Base-by-base conservation (phyloP, 1,140 invertebrate species). In the Drosophila gunungcola region DNA sequence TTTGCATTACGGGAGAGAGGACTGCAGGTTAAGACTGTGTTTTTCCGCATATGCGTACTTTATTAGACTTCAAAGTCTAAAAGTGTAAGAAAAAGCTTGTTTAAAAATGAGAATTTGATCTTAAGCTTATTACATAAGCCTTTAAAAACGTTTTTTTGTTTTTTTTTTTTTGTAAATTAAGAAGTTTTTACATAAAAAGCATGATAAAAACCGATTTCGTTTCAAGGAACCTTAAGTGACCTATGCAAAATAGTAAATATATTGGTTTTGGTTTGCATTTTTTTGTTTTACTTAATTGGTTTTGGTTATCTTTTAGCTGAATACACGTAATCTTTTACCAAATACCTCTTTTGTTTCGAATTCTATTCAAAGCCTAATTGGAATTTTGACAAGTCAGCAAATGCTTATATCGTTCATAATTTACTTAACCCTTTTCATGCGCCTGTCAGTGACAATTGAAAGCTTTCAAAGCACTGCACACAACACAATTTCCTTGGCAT, bases 401-500 rank as follows among this genome's bases (percentile, higher is more conserved):
- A 49, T 65, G 63, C 58, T 21, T 21, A 38, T 39, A 46, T 63
- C 38, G 16, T 41, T 36, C 21, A 61, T 36, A 61, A 27, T 36
- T 41, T 41, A 13, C 16, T 7, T 27, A 13, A 34, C 4, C 43
- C 29, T 10, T 29, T 65, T 49, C 43, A 58, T 13, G 16, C 49
- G 38, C 38, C 64, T 36, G 63, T 9, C 38, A 29, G 38, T 43
- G 36, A 29, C 64, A 65, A 53, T 68, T 43, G 62, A 68, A 29
- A n/a, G 21, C 38, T 34, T 52, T 67, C 38, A 65, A 10, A 21
- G 29, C 61, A 36, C 61, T 68, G 43, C 13, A 16, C 29, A 52
- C 46, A 12, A 27, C 13, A 43, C 64, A 52, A 68, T 67, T 68
- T 68, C 21, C 21, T 11, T 41, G 64, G 62, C 46, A 53, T 68